Percentiles rank a stretch among this genome's conserved stretches.
phyloP scores from a whole-genome alignment of 2,113 vertebrate genomes.

The Callipepla californica region DNA sequence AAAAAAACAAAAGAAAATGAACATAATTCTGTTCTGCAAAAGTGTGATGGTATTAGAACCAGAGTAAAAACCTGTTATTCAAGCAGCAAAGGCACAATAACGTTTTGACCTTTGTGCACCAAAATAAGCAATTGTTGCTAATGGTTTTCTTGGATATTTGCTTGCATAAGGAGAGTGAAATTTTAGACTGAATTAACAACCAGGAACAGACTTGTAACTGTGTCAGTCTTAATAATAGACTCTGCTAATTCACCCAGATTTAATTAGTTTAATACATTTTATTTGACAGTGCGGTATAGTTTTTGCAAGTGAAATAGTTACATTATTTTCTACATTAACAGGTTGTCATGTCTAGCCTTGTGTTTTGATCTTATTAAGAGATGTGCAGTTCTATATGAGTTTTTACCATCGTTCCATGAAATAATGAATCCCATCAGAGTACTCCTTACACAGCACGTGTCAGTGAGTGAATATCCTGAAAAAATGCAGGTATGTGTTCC shows the following conservation, averaged over 20 bases:
- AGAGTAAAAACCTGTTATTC: not conserved
- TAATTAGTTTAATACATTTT: not conserved
- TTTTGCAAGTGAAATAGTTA: not conserved
- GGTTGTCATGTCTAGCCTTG: conserved; percentile 84
- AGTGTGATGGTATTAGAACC: not conserved
- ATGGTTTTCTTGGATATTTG: not conserved
- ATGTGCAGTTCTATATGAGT: conserved; percentile 81
- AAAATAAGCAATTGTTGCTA: not conserved
- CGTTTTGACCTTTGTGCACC: not conserved
- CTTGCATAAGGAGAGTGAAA: not conserved
- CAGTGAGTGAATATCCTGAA: conserved; percentile 69
- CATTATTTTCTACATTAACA: conserved; percentile 42
- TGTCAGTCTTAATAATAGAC: not conserved
- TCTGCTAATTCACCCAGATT: not conserved
- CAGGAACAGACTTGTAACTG: not conserved
- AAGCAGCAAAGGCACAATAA: not conserved
- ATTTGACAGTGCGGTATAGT: not conserved
- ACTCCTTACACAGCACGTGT: conserved; percentile 82
- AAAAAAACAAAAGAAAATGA: not conserved
- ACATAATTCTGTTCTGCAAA: not conserved
- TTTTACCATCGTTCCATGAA: conserved; percentile 80
- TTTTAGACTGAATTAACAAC: not conserved
- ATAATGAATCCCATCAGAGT: conserved; percentile 81
- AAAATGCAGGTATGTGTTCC: conserved; percentile 81
- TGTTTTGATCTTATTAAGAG: conserved; percentile 87